Percentiles rank a stretch among this genome's conserved stretches.
phyloP scores from a whole-genome alignment of 2,797 vertebrate genomes.

The Ispidina lecontei region DNA sequence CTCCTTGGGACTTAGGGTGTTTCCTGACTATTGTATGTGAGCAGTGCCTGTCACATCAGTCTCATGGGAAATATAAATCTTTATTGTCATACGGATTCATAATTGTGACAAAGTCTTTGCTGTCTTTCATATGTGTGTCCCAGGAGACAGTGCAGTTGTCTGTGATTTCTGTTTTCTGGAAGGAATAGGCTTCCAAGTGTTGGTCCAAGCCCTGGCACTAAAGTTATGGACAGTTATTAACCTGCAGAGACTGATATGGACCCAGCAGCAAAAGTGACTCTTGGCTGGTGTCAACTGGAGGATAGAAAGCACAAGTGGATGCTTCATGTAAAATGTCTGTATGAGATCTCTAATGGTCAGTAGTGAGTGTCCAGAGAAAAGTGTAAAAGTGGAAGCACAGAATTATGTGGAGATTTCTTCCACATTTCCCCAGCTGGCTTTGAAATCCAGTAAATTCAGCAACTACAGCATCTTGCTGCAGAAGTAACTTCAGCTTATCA shows the following conservation, averaged over 20 bases:
- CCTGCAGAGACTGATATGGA: not conserved
- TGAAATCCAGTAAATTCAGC: not conserved
- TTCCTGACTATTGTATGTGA: not conserved
- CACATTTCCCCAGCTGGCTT: not conserved
- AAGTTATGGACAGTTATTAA: not conserved
- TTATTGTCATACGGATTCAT: not conserved
- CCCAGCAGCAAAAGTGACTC: not conserved
- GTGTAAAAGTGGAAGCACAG: not conserved
- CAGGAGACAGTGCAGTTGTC: not conserved
- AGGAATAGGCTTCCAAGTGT: not conserved
- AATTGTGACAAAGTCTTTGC: not conserved
- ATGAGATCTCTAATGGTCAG: not conserved
- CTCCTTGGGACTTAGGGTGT: not conserved
- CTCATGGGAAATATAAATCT: conserved; percentile 1
- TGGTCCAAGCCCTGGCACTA: not conserved
- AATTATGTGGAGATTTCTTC: not conserved
- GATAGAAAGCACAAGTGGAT: not conserved
- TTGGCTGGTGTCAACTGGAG: not conserved
- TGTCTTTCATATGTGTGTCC: not conserved
- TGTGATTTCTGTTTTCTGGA: not conserved
- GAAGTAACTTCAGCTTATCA: not conserved
- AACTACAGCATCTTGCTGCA: not conserved
- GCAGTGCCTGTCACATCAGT: not conserved
- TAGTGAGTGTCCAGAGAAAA: not conserved
- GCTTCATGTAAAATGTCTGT: not conserved